These are phyloP conservation scores for Oreotrochilus melanogaster DNA, from an alignment of 2,113 vertebrate species.

Conservation along the genomic window DNA sequence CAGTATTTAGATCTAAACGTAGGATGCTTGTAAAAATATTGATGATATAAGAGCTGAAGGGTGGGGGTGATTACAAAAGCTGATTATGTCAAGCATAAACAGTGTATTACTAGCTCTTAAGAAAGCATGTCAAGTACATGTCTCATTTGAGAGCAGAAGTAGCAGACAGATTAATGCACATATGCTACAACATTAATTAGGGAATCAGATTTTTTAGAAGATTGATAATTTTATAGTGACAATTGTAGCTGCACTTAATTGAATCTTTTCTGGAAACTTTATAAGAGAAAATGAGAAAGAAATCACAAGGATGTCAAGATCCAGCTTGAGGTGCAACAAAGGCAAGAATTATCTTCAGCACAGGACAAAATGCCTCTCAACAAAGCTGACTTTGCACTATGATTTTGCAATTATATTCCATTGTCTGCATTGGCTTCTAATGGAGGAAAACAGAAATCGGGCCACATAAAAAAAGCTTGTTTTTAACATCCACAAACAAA, in stretches of 20 bases:
- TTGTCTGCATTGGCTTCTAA: slow-evolving; percentile 43
- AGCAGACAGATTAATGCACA: slow-evolving; percentile 72
- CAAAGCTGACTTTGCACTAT: slow-evolving; percentile 17
- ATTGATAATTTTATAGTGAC: slow-evolving; percentile 70
- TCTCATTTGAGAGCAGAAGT: slow-evolving; percentile 71
- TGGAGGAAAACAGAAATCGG: background rate
- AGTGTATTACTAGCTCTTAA: slow-evolving; percentile 67
- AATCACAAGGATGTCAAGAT: slow-evolving; percentile 5
- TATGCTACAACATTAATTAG: slow-evolving; percentile 76
- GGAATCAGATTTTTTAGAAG: slow-evolving; percentile 67
- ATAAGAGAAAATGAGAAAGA: background rate
- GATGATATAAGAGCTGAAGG: background rate
- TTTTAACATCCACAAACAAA: slow-evolving; percentile 67
- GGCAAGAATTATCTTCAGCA: background rate
- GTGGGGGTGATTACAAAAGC: slow-evolving; percentile 48
- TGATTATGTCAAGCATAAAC: slow-evolving; percentile 3
- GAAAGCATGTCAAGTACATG: slow-evolving; percentile 58
- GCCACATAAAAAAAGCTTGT: background rate
- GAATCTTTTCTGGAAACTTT: slow-evolving; percentile 36
- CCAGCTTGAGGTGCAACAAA: background rate
- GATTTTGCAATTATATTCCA: slow-evolving; percentile 66
- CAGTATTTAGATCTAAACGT: background rate
- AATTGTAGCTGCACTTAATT: slow-evolving; percentile 66
- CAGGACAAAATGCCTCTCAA: slow-evolving; percentile 32
- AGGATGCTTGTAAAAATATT: background rate